These are phyloP conservation scores for Eilema griseolum DNA, from an alignment of 2,888 invertebrate species.

Conservation along the genomic window DNA sequence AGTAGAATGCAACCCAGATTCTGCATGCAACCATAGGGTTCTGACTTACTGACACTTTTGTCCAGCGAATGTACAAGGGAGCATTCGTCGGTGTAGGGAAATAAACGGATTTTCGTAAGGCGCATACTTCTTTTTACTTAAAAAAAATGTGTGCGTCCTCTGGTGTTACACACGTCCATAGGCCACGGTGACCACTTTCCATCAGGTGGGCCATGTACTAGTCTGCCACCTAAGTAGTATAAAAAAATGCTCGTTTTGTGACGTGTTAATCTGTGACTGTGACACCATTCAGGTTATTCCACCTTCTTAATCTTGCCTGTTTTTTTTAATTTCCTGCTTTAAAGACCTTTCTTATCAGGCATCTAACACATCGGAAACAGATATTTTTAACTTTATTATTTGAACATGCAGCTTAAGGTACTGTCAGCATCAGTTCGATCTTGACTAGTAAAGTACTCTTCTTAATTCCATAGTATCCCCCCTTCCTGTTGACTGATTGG, in stretches of 20 bases:
- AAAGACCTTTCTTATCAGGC: too few species aligned
- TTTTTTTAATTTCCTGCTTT: background rate
- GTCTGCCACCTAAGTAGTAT: too few species aligned
- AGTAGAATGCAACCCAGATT: constrained; percentile 10
- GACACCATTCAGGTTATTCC: background rate
- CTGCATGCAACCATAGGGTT: background rate
- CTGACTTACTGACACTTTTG: background rate
- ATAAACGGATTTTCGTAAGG: background rate
- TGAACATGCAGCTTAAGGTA: background rate
- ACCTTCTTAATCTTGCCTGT: background rate
- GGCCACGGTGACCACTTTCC: too few species aligned
- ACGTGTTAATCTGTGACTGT: background rate
- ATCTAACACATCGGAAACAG: background rate
- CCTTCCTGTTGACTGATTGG: too few species aligned
- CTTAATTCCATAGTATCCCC: too few species aligned
- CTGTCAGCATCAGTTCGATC: too few species aligned
- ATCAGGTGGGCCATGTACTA: too few species aligned
- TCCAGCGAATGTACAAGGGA: too few species aligned
- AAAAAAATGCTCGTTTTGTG: background rate
- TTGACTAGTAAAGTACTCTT: too few species aligned
- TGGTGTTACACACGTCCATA: too few species aligned
- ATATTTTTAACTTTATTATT: background rate
- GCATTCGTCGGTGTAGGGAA: background rate
- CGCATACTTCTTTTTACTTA: too few species aligned
- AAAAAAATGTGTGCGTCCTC: too few species aligned